Conservation (phyloP, 2,888 invertebrate genomes). For the Atrina japonica region DNA sequence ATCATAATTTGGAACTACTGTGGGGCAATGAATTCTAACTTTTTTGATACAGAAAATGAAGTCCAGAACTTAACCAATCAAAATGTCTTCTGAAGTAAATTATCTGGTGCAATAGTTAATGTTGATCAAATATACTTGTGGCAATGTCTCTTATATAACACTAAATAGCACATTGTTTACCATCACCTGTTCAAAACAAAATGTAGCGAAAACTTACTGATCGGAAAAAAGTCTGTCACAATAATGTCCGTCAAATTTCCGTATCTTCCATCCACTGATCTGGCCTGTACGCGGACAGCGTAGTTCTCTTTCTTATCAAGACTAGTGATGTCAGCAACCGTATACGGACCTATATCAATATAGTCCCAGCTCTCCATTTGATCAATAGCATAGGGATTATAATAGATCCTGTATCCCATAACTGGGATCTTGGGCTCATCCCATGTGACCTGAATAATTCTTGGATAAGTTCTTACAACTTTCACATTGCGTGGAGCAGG, state of each 20-base stretch:
- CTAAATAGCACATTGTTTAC: too few species aligned
- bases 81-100: too few species aligned
- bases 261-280: slow-evolving; percentile 72
- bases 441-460: slow-evolving; percentile 89
- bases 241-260: slow-evolving; percentile 75
- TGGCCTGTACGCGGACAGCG: slow-evolving; percentile 75
- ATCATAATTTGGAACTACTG: background rate
- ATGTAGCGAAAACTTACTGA: slow-evolving; percentile 40
- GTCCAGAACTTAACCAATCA: too few species aligned
- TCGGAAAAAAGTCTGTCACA: slow-evolving; percentile 50
- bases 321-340: slow-evolving; percentile 70
- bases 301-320: slow-evolving; percentile 72
- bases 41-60: too few species aligned
- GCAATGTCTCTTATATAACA: too few species aligned
- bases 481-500: slow-evolving; percentile 95
- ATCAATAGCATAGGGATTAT: slow-evolving; percentile 68
- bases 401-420: slow-evolving; percentile 78
- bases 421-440: slow-evolving; percentile 82
- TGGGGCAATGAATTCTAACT: too few species aligned
- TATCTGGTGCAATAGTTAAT: too few species aligned
- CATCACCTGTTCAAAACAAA: too few species aligned
- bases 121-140: too few species aligned
- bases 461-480: slow-evolving; percentile 96
- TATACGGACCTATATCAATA: slow-evolving; percentile 73
- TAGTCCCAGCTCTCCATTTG: slow-evolving; percentile 76